Evolutionary conservation across 2,888 invertebrate species (phyloP), one percentile per base, ranked within the genome.

Genomic region (Aspidiotus rigidus): DNA sequence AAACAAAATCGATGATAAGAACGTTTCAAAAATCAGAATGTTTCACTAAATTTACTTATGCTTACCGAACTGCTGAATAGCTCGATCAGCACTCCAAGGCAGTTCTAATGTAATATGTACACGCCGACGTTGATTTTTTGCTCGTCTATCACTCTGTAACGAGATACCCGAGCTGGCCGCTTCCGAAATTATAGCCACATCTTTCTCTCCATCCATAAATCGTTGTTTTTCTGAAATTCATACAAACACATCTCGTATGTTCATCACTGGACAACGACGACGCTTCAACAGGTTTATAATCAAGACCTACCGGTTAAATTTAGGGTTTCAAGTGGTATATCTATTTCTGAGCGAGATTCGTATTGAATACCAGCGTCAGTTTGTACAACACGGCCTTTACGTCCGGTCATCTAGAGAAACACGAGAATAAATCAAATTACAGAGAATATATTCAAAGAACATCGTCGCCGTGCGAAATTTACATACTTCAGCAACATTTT

Each of bases 61-160:
- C 81, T 79, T 71, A 82, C 94, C 99, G 79, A 99, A 99, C 79
- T 99, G 99, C 77, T 99, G 99, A 75, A 99, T 91, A 41, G 99
- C 99, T 75, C 98, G 84, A 80, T 99, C 99, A 13, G 99, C 99
- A 72, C 95, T 96, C 99, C 99, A 99, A 0, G 99, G 99, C 75
- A 99, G 79, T 78, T 99, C 99, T 62, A 99, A 78, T 0, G 99
- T 99, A 74, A 99, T 97, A 79, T 99, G 99, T 15, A 99, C 97
- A 71, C 99, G 83, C 71, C 97, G 83, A 75, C 90, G 84, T 79
- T 95, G 95, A 79, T 99, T 99, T 72, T 88, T 83, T 53, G 89
- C 98, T 73, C 99, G 83, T 69, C 96, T 82, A 78, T 99, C 99
- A 75, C 97, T 94, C 78, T 98, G 97, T 71, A 99, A 80, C 0